phyloP scores from a whole-genome alignment of 2,888 invertebrate genomes.

The Drosophila niveifrons region DNA sequence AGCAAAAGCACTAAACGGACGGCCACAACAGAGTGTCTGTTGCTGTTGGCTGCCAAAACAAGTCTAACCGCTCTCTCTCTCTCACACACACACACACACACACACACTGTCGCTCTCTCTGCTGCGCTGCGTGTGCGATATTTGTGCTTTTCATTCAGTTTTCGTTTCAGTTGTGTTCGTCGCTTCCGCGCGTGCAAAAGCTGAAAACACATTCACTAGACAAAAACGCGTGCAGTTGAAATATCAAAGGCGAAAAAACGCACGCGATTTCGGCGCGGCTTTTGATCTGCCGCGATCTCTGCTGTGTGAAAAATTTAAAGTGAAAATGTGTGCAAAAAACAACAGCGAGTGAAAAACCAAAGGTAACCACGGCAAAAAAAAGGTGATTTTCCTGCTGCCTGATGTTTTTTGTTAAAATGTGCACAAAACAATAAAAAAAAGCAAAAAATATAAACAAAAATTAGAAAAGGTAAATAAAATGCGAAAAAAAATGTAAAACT shows the following conservation, averaged over 20 bases:
- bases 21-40: constrained; percentile 18
- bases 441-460: constrained; percentile 24
- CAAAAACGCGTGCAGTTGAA: constrained; percentile 28
- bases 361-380: neutral
- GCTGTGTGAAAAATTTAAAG: constrained; percentile 8
- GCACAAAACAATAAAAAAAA: constrained; percentile 14
- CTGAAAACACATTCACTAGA: constrained; percentile 32
- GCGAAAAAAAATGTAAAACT: constrained; percentile 5
- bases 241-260: constrained; percentile 16
- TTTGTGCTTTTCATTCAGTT: constrained; percentile 77
- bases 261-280: constrained; percentile 52
- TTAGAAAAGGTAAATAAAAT: constrained; percentile 44
- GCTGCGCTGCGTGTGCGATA: constrained; percentile 25
- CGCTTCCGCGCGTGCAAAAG: constrained; percentile 76
- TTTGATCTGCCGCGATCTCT: constrained; percentile 52
- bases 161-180: constrained; percentile 75
- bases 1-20: constrained; percentile 27
- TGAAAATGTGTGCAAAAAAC: constrained; percentile 18
- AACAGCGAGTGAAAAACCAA: neutral
- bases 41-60: constrained; percentile 60
- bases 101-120: constrained; percentile 2
- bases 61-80: constrained; percentile 50
- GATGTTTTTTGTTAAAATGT: constrained; percentile 17
- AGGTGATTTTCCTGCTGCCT: constrained; percentile 26
- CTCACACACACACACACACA: constrained; percentile 5